Evolutionary conservation across 1,140 invertebrate genomes (phyloP), one percentile per base, ranked within the genome.

Genomic region (Aradophagus sp.): DNA sequence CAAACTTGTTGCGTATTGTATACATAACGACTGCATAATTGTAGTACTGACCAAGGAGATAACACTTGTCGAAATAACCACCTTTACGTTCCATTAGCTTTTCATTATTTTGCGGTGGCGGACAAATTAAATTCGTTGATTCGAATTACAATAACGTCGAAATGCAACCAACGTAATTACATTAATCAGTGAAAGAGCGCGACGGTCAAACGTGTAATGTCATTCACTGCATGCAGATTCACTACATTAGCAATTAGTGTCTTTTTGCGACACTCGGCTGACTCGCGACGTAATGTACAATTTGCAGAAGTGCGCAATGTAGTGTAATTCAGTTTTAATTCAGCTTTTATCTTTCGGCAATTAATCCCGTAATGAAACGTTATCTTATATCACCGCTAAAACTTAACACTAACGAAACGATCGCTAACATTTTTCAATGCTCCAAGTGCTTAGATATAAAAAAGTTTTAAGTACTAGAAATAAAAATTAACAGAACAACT

Each of bases 201-300:
- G 47, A 59, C 47, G 42, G 26, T 59, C 26, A 59, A 39, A 53
- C 34, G 47, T 52, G 34, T 55, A 56, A 48, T 56, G 50, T 32
- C 50, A 53, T 31, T 65, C 35, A 41, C 34, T 48, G 11, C 47
- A 31, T 48, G 61, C 23, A 65, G 50, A 65, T 65, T 48, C 42
- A 56, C 35, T 41, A 31, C 35, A 52, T 67, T 58, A 52, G 35
- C 20, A 50, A 42, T 48, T 52, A 67, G 38, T 27, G 31, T 29
- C 44, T 67, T 67, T 58, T 58, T 35, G 52, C 44, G 52, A 58
- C 52, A 58, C 52, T 67, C 42, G 45, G 58, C 52, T 67, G 31
- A 27, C 11, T 10, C 27, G 48, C 27, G 3, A 20, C 20, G 41
- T 45, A 63, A 63, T 53, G 17, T 31, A 17, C 41, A 53, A 50